Conservation (phyloP, 2,797 vertebrate species). For the Pipistrellus nathusii region DNA sequence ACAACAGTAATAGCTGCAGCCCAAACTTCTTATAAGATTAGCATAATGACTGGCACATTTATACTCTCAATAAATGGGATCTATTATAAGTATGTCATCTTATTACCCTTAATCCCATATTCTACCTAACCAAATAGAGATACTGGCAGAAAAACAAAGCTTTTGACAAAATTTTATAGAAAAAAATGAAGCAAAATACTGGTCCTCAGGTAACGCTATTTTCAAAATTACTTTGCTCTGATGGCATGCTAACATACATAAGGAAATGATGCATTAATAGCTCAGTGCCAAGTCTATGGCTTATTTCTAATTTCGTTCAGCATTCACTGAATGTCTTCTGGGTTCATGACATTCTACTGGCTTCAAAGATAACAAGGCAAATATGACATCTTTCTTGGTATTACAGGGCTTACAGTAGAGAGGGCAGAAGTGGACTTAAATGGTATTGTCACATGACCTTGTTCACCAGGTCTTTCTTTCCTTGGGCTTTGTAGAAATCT, state of each 20-base stretch:
- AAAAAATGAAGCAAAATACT: not conserved
- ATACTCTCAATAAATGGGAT: not conserved
- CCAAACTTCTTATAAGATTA: not conserved
- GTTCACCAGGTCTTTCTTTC: not conserved
- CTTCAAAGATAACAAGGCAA: not conserved
- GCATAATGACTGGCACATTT: not conserved
- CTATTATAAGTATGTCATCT: not conserved
- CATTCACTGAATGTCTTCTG: not conserved
- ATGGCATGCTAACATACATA: not conserved
- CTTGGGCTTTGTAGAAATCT: slow-evolving; percentile 2
- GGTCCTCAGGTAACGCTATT: not conserved
- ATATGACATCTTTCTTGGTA: not conserved
- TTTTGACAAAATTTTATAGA: not conserved
- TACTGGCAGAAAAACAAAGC: slow-evolving; percentile 21
- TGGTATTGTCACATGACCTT: not conserved
- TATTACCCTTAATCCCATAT: not conserved
- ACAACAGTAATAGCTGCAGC: not conserved
- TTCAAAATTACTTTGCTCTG: not conserved
- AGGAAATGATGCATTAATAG: not conserved
- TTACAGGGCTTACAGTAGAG: not conserved
- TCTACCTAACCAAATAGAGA: slow-evolving; percentile 11
- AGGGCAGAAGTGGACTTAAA: not conserved
- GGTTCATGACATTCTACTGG: not conserved
- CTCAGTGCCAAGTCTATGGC: not conserved
- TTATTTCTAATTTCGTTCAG: slow-evolving; percentile 2